Base-by-base conservation (phyloP, 2,797 vertebrate genomes). In the Caiman crocodilus region DNA sequence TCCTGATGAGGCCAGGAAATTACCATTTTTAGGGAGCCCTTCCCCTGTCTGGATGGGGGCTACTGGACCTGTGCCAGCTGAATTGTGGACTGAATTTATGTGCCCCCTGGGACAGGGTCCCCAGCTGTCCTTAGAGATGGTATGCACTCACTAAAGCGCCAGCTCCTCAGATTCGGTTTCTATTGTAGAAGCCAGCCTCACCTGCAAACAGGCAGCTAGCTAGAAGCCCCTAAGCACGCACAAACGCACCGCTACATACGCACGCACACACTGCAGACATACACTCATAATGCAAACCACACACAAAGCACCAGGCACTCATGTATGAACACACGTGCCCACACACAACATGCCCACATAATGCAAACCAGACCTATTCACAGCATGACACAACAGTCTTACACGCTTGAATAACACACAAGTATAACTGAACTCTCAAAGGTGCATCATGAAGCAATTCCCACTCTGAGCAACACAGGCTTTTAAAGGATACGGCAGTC, bases 171-270 rank as follows among this genome's bases (percentile, higher is more conserved):
- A 56, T 65, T 56, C 64, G 13, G 10, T 82, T 67, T 88, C 79
- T 69, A n/a, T 14, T 50, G 65, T 7, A 21, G n/a, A 74, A 82
- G 64, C 78, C 73, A 57, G 20, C 42, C 57, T 71, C 17, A 26
- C 25, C 58, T 15, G 56, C 63, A 26, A 57, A 18, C 13, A 65
- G 55, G 12, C 35, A 35, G 10, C 15, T 35, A 7, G 5, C 5
- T 4, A 7, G 60, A 30, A 57, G 13, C 30, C 61, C 1, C 21
- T 30, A 14, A 15, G 50, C 64, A 30, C 64, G 7, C 71, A n/a
- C 0, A 7, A 63, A 3, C n/a, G 3, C 10, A 0, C 69, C 14
- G 9, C 35, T 73, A 73, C 35, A 15, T 32, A 26, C 35, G 9
- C 42, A 50, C 10, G 6, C 69, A 26, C 69, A 15, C 42, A 50